Percentiles rank a stretch among this genome's conserved stretches.
Conservation (phyloP, 2,797 vertebrate species). For the Scarus forsteni region DNA sequence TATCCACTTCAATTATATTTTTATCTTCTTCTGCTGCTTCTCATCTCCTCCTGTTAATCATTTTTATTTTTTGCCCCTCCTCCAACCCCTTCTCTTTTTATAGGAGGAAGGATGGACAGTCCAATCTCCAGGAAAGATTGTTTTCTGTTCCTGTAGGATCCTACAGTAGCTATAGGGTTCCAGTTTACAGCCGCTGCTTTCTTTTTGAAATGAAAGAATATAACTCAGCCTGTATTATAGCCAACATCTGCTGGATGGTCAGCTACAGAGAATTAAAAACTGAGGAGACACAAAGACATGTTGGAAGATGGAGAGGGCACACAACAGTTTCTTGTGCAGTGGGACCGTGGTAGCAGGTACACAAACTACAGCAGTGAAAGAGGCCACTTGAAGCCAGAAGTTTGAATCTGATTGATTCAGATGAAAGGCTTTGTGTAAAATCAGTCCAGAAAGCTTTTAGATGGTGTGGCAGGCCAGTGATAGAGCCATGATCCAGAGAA, state of each 20-base stretch:
- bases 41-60: slow-evolving; percentile 38
- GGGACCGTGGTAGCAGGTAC: not conserved
- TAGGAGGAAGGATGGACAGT: slow-evolving; percentile 20
- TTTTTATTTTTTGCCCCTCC: slow-evolving; percentile 19
- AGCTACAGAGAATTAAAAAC: not conserved
- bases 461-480: slow-evolving; percentile 28
- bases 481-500: slow-evolving; percentile 35
- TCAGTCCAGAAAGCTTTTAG: slow-evolving; percentile 58
- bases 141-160: slow-evolving; percentile 21
- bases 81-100: slow-evolving; percentile 9
- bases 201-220: slow-evolving; percentile 20
- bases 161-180: slow-evolving; percentile 9
- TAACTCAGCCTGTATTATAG: slow-evolving; percentile 26
- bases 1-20: slow-evolving; percentile 28
- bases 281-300: slow-evolving; percentile 1
- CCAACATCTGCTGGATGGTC: not conserved
- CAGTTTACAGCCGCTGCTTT: slow-evolving; percentile 21
- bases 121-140: slow-evolving; percentile 33
- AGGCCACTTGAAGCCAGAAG: slow-evolving; percentile 29
- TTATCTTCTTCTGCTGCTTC: slow-evolving; percentile 3
- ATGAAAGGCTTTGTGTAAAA: slow-evolving; percentile 44
- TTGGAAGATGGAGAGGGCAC: not conserved
- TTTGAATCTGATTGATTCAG: slow-evolving; percentile 48
- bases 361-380: slow-evolving; percentile 3
- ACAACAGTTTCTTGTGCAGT: not conserved